These are phyloP conservation scores for Anastatus disparis DNA, from an alignment of 1,140 invertebrate genomes.

Conservation along the genomic window DNA sequence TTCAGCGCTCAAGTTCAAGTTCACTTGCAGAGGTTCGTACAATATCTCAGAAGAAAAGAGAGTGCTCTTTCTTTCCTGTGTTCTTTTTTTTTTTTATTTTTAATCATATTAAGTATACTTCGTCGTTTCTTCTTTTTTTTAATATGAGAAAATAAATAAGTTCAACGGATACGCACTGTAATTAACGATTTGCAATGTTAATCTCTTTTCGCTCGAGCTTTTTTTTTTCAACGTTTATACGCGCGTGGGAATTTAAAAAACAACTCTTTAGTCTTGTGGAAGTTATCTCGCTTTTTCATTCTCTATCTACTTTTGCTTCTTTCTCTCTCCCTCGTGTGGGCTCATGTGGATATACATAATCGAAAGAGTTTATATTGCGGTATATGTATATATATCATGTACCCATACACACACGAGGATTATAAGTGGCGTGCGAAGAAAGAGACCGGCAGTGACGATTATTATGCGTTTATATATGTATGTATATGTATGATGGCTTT, in stretches of 20 bases:
- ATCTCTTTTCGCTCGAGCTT: background rate
- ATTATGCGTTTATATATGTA: too few relatives aligned
- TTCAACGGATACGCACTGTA: background rate
- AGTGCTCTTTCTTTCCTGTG: background rate
- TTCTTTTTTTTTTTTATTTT: too few relatives aligned
- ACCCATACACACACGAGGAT: background rate
- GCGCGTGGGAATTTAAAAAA: too few relatives aligned
- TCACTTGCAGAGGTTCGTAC: background rate
- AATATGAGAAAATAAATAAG: background rate
- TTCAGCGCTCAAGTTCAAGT: background rate
- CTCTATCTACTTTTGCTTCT: too few relatives aligned
- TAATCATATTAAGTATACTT: too few relatives aligned
- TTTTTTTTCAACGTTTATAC: background rate
- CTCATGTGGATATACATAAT: too few relatives aligned
- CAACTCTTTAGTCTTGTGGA: too few relatives aligned
- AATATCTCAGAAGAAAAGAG: background rate
- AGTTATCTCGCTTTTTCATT: too few relatives aligned
- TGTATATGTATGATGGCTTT: background rate
- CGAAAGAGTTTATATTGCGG: too few relatives aligned
- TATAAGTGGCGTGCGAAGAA: slow-evolving; percentile 10
- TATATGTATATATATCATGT: too few relatives aligned
- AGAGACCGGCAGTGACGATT: too few relatives aligned
- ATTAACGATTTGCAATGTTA: slow-evolving; percentile 44
- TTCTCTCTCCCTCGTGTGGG: too few relatives aligned
- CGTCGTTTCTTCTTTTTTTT: background rate